A percentile compares a stretch with the other conserved stretches of the same genome.
phyloP scores from a whole-genome alignment of 1,140 invertebrate species.

The Hydropsyche tenuis region DNA sequence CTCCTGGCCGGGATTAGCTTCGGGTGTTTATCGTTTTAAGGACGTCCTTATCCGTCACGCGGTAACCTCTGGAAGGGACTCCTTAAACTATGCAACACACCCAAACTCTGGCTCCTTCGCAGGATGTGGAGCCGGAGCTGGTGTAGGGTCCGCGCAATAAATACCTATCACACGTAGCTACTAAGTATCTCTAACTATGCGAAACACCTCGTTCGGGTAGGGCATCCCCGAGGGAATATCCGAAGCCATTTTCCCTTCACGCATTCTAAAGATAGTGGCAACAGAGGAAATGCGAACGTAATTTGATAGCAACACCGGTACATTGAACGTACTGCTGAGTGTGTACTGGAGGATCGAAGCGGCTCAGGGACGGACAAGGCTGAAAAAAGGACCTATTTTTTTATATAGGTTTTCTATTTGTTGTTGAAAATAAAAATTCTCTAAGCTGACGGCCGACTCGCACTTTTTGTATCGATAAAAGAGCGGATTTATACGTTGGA shows the following conservation, averaged over 20 bases:
- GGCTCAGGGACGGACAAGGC: too few species aligned
- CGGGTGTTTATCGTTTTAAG: constrained; percentile 7
- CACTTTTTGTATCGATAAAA: too few species aligned
- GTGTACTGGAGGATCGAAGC: too few species aligned
- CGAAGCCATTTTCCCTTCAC: constrained; percentile 47
- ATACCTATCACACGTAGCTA: constrained; percentile 47
- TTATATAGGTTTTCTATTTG: too few species aligned
- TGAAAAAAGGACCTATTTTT: too few species aligned
- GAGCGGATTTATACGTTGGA: too few species aligned
- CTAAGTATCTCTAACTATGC: constrained; percentile 46
- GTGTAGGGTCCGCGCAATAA: constrained; percentile 17
- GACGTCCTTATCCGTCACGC: neutral
- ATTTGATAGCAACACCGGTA: constrained; percentile 48
- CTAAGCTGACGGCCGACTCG: too few species aligned
- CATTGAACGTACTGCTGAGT: neutral
- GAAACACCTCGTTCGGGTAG: constrained; percentile 45
- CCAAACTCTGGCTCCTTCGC: too few species aligned
- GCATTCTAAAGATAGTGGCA: constrained; percentile 48
- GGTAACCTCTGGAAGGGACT: neutral
- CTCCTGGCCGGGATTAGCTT: too few species aligned
- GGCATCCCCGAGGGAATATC: constrained; percentile 39
- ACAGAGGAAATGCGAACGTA: constrained; percentile 49
- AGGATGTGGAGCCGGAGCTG: neutral
- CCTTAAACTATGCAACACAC: neutral
- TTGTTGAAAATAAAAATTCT: too few species aligned